Evolutionary conservation across 92 coral and sea anemone genomes (phyloP).

Genomic region (Paramuricea clavata): DNA sequence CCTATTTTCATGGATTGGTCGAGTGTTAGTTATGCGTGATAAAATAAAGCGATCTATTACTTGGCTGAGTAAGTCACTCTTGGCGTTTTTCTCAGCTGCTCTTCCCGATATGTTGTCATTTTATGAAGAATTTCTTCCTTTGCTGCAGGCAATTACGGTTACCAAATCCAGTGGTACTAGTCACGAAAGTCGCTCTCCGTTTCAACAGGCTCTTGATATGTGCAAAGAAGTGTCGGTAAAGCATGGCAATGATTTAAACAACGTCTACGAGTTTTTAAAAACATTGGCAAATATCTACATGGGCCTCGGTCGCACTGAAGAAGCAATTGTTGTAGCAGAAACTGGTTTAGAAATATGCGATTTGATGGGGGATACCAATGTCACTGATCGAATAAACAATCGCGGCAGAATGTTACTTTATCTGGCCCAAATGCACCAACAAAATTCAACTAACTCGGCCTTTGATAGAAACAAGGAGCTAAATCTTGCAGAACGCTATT

Average conservation of each 20-base stretch:
- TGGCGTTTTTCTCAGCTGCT: background rate
- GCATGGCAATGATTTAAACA: background rate
- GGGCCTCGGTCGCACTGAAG: conserved; percentile 14
- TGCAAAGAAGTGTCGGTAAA: background rate
- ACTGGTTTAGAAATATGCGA: conserved; percentile 10
- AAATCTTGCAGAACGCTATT: conserved; percentile 9
- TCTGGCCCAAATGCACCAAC: conserved; percentile 2
- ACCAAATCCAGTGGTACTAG: background rate
- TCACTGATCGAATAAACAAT: background rate
- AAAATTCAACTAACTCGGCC: background rate
- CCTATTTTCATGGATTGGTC: conserved; percentile 29
- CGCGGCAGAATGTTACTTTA: background rate
- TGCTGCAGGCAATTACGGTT: conserved; percentile 16
- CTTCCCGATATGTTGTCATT: background rate
- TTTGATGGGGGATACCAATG: background rate
- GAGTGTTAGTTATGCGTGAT: conserved; percentile 21
- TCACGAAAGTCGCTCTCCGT: background rate
- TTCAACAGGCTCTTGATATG: conserved; percentile 14
- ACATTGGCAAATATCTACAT: background rate
- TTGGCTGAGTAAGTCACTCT: conserved; percentile 10
- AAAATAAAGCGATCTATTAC: background rate
- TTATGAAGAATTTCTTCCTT: conserved; percentile 16
- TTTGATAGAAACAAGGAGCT: background rate
- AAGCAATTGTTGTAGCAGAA: conserved; percentile 13
- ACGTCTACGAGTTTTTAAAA: background rate